phyloP scores from a whole-genome alignment of 2,888 invertebrate genomes.

The Bugula neritina region DNA sequence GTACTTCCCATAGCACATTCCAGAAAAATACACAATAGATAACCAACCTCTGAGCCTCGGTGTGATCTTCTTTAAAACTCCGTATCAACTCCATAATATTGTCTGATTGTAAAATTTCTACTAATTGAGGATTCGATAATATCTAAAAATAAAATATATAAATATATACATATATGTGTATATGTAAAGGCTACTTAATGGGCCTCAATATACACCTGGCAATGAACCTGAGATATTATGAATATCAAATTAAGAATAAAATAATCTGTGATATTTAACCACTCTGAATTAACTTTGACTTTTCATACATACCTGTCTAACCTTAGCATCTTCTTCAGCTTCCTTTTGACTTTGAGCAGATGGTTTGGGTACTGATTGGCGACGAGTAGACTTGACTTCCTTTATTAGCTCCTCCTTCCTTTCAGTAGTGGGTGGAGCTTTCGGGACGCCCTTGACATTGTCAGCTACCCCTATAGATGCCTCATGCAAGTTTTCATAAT shows the following conservation, averaged over 20 bases:
- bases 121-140: conserved; percentile 15
- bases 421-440: conserved; percentile 22
- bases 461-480: conserved; percentile 5
- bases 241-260: too few species aligned
- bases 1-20: too few species aligned
- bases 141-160: background rate
- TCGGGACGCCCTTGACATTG: conserved; percentile 1
- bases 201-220: too few species aligned
- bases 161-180: too few species aligned
- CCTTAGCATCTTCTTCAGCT: conserved; percentile 11
- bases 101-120: conserved; percentile 14
- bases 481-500: background rate
- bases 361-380: conserved; percentile 12
- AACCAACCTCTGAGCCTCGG: background rate
- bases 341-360: background rate
- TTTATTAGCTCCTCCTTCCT: conserved; percentile 22
- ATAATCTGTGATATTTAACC: too few species aligned
- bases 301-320: conserved; percentile 11
- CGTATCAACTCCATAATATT: conserved; percentile 14
- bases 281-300: too few species aligned
- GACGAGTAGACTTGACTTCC: conserved; percentile 12
- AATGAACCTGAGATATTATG: too few species aligned
- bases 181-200: too few species aligned
- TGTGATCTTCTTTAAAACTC: background rate
- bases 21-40: too few species aligned